Base-by-base conservation (phyloP, 2,113 vertebrate genomes). In the Uria aalge region DNA sequence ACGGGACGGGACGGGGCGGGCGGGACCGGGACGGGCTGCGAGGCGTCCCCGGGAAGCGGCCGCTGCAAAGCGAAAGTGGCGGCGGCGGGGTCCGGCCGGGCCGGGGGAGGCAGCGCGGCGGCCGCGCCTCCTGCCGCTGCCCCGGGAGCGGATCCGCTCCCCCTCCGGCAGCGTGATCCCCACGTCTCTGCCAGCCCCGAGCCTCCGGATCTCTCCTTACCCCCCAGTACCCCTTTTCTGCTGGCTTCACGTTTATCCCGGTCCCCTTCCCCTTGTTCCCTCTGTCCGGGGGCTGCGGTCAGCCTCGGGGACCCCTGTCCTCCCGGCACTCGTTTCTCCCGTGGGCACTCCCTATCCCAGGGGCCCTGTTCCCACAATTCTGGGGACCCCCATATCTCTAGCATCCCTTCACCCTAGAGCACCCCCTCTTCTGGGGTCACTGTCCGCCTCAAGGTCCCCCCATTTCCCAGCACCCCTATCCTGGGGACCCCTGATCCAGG, bases 21-120 rank as follows among this genome's bases (percentile, higher is more conserved):
- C 45, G 45, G 52, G 85, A 7, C 16, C 32, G 59, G 12, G 30
- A 14, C 10, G 17, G 9, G 47, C 20, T 24, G 40, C 5, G 36
- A 38, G n/a, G 78, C 15, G 62, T 45, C 22, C 7, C 59, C 43
- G 74, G 47, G 62, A 48, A 88, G 72, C 41, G 52, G n/a, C 57
- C 8, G 73, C 57, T 40, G 76, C 24, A 79, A 96, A 95, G 77
- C 11, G 94, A 92, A 94, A 90, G 94, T 59, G 72, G 62, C 26
- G 60, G 36, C 21, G 77, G 53, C 22, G 59, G 36, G 22, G 72
- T n/a, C 53, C 73, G 38, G 52, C 19, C 13, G 38, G 57, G 26
- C 3, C 47, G 21, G 56, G 53, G 79, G 64, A 64, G 75, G 62
- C 77, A 11, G 72, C 43, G 78, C 77, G 55, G 67, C 30, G 13